phyloP scores from a whole-genome alignment of 2,797 vertebrate genomes.

The Hydrolagus colliei region DNA sequence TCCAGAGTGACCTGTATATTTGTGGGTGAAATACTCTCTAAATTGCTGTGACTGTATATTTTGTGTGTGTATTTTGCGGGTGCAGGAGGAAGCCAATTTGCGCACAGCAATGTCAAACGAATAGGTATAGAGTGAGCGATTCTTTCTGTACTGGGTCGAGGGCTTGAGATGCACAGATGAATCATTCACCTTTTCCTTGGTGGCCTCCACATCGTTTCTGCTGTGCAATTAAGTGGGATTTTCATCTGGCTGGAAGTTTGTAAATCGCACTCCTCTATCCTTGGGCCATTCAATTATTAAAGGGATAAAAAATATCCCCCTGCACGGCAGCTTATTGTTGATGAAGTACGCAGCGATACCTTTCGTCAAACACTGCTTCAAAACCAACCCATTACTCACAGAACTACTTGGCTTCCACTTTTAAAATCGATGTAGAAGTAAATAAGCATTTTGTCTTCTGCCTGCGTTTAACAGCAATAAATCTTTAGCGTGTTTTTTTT shows the following conservation, averaged over 20 bases:
- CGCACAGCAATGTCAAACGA: too few relatives aligned
- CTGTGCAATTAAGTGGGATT: constrained; percentile 19
- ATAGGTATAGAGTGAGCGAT: too few relatives aligned
- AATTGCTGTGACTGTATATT: too few relatives aligned
- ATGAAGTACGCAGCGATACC: too few relatives aligned
- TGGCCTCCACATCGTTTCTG: background rate
- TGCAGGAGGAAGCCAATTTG: too few relatives aligned
- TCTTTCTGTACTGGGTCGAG: too few relatives aligned
- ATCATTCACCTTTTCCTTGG: background rate
- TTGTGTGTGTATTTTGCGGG: too few relatives aligned
- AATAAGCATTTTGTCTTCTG: background rate
- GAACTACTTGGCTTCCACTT: background rate
- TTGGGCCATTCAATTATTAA: background rate
- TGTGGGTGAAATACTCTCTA: too few relatives aligned
- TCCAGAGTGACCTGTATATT: too few relatives aligned
- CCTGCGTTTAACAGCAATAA: background rate
- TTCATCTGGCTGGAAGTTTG: background rate
- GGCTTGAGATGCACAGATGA: background rate
- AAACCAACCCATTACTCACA: background rate
- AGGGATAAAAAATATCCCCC: background rate
- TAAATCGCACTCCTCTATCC: background rate
- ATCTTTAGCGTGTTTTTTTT: background rate
- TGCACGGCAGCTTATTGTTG: background rate
- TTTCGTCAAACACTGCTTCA: background rate
- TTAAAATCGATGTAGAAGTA: background rate